Evolutionary conservation across 1,140 invertebrate species (phyloP), one percentile per base, ranked within the genome.

Genomic region (Dendrolimus punctatus): DNA sequence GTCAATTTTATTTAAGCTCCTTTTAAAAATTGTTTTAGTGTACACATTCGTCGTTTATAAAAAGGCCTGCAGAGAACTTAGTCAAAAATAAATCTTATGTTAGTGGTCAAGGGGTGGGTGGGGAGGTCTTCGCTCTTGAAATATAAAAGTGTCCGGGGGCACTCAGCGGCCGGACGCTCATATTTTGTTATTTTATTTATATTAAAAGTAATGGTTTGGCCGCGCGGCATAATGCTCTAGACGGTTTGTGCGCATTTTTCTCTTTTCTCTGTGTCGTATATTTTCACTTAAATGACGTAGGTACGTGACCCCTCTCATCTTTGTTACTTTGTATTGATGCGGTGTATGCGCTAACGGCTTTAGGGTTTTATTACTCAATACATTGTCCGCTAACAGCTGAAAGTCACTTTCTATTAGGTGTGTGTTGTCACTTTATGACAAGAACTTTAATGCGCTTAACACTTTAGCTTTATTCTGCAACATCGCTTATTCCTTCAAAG

Each of bases 161-260:
- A 81, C 82, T 79, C 80, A 68, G 65, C 78, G 76, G 80, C 79
- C 79, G 80, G 80, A 80, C 80, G 66, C 82, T 85, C 82, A 85
- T 85, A 86, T 86, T 86, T 84, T 86, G 82, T 82, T 86, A 84
- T 86, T 86, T 86, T 84, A 83, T 86, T 86, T 86, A 86, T 86
- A 86, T 86, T 80, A 86, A 86, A 86, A 86, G 82, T 86, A 86
- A 86, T 86, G 80, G 77, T 80, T 59, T 55, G 66, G 60, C 23
- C 71, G 65, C 71, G 72, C 68, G 64, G 69, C 73, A 80, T 81
- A 83, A 82, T 77, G 75, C 73, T 76, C 73, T 65, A 66, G 78
- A 78, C 73, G 63, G 69, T 81, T 84, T 82, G 78, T 77, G 69
- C 69, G 62, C 76, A 77, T 81, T 83, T 80, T 70, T 81, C 77